Base-by-base conservation (phyloP, 2,113 vertebrate species). In the Riparia riparia region DNA sequence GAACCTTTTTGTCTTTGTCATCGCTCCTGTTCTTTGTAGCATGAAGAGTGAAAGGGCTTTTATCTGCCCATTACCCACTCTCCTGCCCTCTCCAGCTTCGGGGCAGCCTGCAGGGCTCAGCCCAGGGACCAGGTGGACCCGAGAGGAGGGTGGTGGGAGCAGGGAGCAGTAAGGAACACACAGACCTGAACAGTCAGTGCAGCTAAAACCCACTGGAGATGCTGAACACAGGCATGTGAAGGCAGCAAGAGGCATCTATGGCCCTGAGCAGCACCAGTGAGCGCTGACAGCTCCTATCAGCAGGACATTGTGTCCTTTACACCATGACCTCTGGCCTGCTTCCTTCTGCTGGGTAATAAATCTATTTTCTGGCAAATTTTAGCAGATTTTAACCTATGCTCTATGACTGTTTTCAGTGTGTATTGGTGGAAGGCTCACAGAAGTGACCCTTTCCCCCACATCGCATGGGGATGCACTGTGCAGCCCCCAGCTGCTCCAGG, bases 391-490 rank as follows among this genome's bases (percentile, higher is more conserved):
- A 45, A 34, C 6, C 34, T 4, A 1, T 14, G 29, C 16, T 39
- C 19, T 50, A 13, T 15, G 24, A 22, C 19, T 56, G 20, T 21
- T 74, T 64, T 10, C 20, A 28, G 24, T 5, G 14, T 10, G 21
- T 5, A 1, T 13, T 63, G 8, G 9, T 26, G 41, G 26, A 53
- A 10, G 14, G 31, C 16, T 47, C 4, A 9, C 57, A 17, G 26
- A 21, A 47, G 8, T 9, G 14, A 16, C 10, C 6, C 20, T 14
- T n/a, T 20, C 2, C 7, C 7, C 10, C 17, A 6, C 37, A 20
- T 0, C 25, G 9, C 15, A 17, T 3, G 11, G 15, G 9, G 45
- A 49, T 31, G 24, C 8, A 4, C 15, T 0, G 0, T 2, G 19
- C 28, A 25, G n/a, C 2, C 19, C 53, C 25, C 8, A 7, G 7